phyloP scores from a whole-genome alignment of 1,140 invertebrate genomes.

The Dreissena polymorpha region DNA sequence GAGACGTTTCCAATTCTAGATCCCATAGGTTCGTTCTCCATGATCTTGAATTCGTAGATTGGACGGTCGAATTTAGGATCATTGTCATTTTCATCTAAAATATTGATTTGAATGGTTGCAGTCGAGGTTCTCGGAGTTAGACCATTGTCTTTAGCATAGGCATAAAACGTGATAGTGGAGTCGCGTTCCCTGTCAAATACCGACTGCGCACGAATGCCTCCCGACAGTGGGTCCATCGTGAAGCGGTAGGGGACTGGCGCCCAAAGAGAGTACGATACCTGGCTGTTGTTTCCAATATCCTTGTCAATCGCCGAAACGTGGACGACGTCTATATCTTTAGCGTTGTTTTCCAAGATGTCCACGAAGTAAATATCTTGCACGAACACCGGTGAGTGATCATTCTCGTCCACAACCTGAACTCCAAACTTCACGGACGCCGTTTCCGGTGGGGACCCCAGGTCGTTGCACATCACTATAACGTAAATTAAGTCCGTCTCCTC shows the following conservation, averaged over 20 bases:
- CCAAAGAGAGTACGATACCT: constrained; percentile 90
- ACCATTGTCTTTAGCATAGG: constrained; percentile 80
- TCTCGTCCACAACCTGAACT: constrained; percentile 94
- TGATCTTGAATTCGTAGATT: constrained; percentile 79
- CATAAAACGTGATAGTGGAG: constrained; percentile 84
- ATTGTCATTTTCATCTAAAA: constrained; percentile 86
- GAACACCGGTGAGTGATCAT: constrained; percentile 94
- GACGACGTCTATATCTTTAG: constrained; percentile 79
- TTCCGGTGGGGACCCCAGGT: constrained; percentile 88
- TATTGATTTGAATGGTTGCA: constrained; percentile 75
- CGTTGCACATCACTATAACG: constrained; percentile 77
- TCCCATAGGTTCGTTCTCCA: constrained; percentile 87
- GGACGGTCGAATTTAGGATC: constrained; percentile 67
- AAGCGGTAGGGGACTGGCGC: constrained; percentile 82
- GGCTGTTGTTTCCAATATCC: constrained; percentile 95
- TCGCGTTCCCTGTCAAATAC: constrained; percentile 80
- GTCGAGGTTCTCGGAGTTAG: constrained; percentile 80
- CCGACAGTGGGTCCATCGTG: constrained; percentile 58
- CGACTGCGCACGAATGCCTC: constrained; percentile 59
- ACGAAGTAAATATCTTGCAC: constrained; percentile 89
- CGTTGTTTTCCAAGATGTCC: constrained; percentile 89
- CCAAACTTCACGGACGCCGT: constrained; percentile 93
- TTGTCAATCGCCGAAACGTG: constrained; percentile 89
- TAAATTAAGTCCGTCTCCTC: constrained; percentile 85
- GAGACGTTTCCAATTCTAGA: constrained; percentile 89